Conservation (phyloP, 2,888 invertebrate genomes). For the Bedellia somnulentella region DNA sequence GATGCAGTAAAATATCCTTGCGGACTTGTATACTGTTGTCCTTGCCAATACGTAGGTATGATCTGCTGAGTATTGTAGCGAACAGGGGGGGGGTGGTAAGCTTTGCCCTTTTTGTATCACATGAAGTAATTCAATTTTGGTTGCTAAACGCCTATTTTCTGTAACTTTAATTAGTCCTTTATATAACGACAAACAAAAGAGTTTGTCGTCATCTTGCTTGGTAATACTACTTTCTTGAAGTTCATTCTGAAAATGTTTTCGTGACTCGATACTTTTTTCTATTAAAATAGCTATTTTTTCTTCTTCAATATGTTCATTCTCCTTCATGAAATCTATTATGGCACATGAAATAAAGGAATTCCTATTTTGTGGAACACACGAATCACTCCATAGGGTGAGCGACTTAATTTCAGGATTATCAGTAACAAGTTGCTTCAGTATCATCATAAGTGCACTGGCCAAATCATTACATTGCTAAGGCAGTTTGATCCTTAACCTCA, state of each 20-base stretch:
- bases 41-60: conserved; percentile 12
- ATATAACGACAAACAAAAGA: conserved; percentile 17
- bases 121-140: conserved; percentile 17
- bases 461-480: conserved; percentile 11
- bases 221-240: conserved; percentile 13
- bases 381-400: conserved; percentile 12
- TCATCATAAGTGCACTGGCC: conserved; percentile 8
- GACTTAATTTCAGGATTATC: conserved; percentile 7
- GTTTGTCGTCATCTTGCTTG: conserved; percentile 17
- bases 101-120: conserved; percentile 14
- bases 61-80: conserved; percentile 13
- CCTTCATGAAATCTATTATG: conserved; percentile 8
- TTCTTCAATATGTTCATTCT: conserved; percentile 6
- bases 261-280: conserved; percentile 3
- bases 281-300: conserved; percentile 1
- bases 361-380: conserved; percentile 12
- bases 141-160: conserved; percentile 15
- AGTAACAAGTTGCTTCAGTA: conserved; percentile 7
- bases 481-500: no score
- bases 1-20: conserved; percentile 15
- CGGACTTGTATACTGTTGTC: conserved; percentile 10
- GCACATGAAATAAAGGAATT: conserved; percentile 10
- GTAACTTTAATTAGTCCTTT: conserved; percentile 17
- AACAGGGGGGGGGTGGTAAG: conserved; percentile 10
- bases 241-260: conserved; percentile 13